These are phyloP conservation scores for Drosophila mojavensis DNA, from an alignment of 1,140 invertebrate species.

Conservation along the genomic window DNA sequence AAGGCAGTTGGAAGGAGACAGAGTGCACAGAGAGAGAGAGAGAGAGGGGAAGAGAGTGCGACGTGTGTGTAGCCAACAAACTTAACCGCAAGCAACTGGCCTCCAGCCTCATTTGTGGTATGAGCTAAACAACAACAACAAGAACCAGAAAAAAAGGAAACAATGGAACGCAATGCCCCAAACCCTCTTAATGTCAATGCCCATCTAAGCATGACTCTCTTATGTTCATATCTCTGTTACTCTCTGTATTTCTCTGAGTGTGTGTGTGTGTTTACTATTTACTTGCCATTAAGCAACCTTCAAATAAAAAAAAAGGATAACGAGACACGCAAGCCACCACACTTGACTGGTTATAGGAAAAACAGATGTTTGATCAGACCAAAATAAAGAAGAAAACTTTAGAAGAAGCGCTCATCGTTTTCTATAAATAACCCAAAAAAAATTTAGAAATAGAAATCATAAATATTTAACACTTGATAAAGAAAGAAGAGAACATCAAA, in stretches of 20 bases:
- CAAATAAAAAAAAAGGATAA: conserved; percentile 82
- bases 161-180: conserved; percentile 55
- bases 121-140: not conserved
- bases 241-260: conserved; percentile 14
- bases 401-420: not conserved
- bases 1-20: not conserved
- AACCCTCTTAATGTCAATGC: conserved; percentile 18
- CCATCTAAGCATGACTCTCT: conserved; percentile 1
- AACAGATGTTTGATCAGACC: not conserved
- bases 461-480: too few relatives aligned
- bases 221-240: not conserved
- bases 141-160: conserved; percentile 45
- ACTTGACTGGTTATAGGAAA: not conserved
- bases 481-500: too few relatives aligned
- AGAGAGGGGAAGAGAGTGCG: not conserved
- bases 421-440: too few relatives aligned
- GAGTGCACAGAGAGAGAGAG: not conserved
- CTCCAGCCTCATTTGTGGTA: conserved; percentile 12
- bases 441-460: too few relatives aligned
- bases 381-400: not conserved
- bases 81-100: conserved; percentile 1
- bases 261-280: conserved; percentile 62
- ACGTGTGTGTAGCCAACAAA: conserved; percentile 1
- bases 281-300: conserved; percentile 81
- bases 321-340: conserved; percentile 63